phyloP scores from a whole-genome alignment of 2,797 vertebrate species.

The Halcyon badia region DNA sequence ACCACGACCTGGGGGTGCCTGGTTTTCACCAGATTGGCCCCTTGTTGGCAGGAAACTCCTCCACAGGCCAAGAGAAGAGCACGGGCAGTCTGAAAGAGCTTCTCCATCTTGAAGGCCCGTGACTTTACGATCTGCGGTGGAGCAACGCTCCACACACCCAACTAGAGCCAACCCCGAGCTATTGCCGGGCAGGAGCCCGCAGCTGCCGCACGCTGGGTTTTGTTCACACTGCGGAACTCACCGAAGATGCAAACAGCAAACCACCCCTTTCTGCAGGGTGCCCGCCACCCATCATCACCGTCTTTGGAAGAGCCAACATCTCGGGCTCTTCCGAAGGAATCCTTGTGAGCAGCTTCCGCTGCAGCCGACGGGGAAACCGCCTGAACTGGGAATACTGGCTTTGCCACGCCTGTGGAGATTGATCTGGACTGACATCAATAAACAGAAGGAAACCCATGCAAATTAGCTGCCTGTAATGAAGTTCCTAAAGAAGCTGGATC shows the following conservation, averaged over 20 bases:
- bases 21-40: too few relatives aligned
- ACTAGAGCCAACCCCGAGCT: too few relatives aligned
- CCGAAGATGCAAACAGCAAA: neutral
- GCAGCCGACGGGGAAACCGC: neutral
- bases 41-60: neutral
- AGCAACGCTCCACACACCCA: neutral
- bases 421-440: neutral
- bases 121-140: fast-evolving
- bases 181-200: neutral
- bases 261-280: neutral
- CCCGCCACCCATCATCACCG: neutral
- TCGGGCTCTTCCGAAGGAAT: neutral
- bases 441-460: neutral
- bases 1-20: fast-evolving
- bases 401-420: neutral
- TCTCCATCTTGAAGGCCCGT: neutral
- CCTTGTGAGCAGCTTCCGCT: neutral
- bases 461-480: neutral
- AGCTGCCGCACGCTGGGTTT: neutral
- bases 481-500: neutral
- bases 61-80: fast-evolving
- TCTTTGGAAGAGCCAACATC: neutral
- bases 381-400: neutral
- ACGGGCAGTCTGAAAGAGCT: neutral
- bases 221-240: neutral